Percentiles rank a stretch among this genome's conserved stretches.
These are phyloP conservation scores for Thymallus thymallus DNA, from an alignment of 2,113 vertebrate genomes.

Conservation along the genomic window DNA sequence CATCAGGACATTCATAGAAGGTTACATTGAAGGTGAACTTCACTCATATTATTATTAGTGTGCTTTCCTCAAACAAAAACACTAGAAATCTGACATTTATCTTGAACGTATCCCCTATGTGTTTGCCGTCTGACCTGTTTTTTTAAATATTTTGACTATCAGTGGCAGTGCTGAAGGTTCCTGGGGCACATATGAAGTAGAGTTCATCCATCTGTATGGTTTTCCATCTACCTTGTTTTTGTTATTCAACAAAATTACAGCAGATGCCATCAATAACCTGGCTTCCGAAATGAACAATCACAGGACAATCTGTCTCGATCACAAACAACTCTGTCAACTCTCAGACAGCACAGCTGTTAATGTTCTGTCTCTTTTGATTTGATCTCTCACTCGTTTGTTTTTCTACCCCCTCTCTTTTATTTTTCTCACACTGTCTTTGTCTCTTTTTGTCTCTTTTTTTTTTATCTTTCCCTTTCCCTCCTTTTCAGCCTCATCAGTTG, in stretches of 20 bases:
- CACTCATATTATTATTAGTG: no score
- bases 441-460: slow-evolving; percentile 12
- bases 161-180: slow-evolving; percentile 21
- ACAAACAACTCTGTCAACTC: slow-evolving; percentile 54
- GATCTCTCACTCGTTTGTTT: not conserved
- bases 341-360: slow-evolving; percentile 67
- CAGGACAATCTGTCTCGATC: slow-evolving; percentile 72
- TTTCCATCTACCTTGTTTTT: slow-evolving; percentile 58
- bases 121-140: no score
- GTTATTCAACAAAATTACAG: slow-evolving; percentile 23
- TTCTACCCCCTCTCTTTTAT: slow-evolving; percentile 4
- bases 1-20: no score
- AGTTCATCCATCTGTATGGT: slow-evolving; percentile 48
- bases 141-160: no score
- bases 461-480: slow-evolving; percentile 4
- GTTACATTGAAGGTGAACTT: no score
- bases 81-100: no score
- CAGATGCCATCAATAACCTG: slow-evolving; percentile 70
- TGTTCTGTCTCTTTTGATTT: slow-evolving; percentile 44
- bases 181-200: slow-evolving; percentile 39
- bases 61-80: no score
- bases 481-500: not conserved
- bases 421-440: not conserved
- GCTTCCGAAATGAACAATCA: slow-evolving; percentile 69
- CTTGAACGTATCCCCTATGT: no score